Evolutionary conservation across 2,113 vertebrate species (phyloP), one percentile per base, ranked within the genome.

Genomic region (Lota lota): DNA sequence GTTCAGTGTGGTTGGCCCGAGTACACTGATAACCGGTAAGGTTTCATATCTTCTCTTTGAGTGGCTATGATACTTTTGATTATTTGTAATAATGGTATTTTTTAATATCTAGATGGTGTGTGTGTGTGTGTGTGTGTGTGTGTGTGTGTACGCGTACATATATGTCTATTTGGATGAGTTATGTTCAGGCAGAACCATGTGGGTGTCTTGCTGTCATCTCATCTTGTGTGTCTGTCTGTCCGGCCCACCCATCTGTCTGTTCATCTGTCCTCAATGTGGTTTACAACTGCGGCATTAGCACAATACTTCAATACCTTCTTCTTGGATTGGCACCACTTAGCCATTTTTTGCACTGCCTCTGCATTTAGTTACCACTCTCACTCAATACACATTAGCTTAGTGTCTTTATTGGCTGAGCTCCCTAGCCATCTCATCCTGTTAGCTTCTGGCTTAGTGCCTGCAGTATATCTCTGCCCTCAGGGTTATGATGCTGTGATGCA

Each of bases 351-450:
- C 40, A 47, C 10, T 47, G 22, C 33, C 58, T 68, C 50, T 73
- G 74, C 82, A 78, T 85, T 61, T 75, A 76, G 75, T 83, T 87
- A 4, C 63, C 63, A 7, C 40, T 20, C 40, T 88, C 87, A 84
- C 78, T 87, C 83, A 76, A 69, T 86, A 76, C 74, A 82, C 83
- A 87, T 87, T 87, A 87, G 78, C 69, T 63, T 61, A 70, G 78
- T 64, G 47, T 83, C 80, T 77, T 74, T 47, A 68, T 83, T 67
- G 75, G 85, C 28, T 33, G 28, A 33, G 28, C 83, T 84, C 84
- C 75, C 76, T 79, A 67, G 75, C 72, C 68, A 78, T 81, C 83
- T 88, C 78, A 77, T 87, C 82, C 80, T 85, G 81, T 88, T 90
- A 88, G 82, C 82, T 56, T 21, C 59, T 74, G 57, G 79, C 74